Conservation (phyloP, 1,140 invertebrate genomes). For the Trypoxylus dichotomus region DNA sequence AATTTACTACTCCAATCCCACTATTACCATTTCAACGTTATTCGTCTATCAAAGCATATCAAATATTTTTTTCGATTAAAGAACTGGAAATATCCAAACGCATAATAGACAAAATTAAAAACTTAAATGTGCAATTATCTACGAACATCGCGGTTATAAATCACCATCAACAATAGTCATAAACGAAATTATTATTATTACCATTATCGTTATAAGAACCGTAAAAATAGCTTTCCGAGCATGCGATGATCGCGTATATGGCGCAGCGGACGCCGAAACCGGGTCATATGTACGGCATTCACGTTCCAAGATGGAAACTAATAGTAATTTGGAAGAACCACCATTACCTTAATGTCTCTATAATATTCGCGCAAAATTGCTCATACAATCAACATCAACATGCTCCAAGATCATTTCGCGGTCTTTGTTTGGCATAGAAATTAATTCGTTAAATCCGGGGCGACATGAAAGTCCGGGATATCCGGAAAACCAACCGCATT, state of each 20-base stretch:
- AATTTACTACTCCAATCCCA: too few relatives aligned
- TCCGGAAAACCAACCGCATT: neutral
- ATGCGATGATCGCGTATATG: slow-evolving; percentile 11
- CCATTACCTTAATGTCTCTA: slow-evolving; percentile 30
- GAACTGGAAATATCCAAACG: too few relatives aligned
- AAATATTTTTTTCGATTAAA: too few relatives aligned
- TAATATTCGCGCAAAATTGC: slow-evolving; percentile 29
- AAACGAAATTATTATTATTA: slow-evolving; percentile 15
- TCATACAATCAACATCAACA: slow-evolving; percentile 28
- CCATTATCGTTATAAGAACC: slow-evolving; percentile 6
- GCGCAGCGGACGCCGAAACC: neutral
- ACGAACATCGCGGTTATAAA: neutral
- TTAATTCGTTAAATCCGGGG: slow-evolving; percentile 8
- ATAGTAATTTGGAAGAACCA: slow-evolving; percentile 29
- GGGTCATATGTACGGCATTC: slow-evolving; percentile 24
- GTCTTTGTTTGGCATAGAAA: slow-evolving; percentile 3
- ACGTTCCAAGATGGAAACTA: slow-evolving; percentile 27
- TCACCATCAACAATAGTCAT: neutral
- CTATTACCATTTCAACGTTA: too few relatives aligned
- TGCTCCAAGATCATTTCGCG: slow-evolving; percentile 10
- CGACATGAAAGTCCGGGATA: slow-evolving; percentile 2
- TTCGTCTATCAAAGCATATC: too few relatives aligned
- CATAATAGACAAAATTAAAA: neutral
- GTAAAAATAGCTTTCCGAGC: slow-evolving; percentile 9
- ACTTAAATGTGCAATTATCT: neutral